Conservation (phyloP, 2,797 vertebrate genomes). For the Acanthornis magna region DNA sequence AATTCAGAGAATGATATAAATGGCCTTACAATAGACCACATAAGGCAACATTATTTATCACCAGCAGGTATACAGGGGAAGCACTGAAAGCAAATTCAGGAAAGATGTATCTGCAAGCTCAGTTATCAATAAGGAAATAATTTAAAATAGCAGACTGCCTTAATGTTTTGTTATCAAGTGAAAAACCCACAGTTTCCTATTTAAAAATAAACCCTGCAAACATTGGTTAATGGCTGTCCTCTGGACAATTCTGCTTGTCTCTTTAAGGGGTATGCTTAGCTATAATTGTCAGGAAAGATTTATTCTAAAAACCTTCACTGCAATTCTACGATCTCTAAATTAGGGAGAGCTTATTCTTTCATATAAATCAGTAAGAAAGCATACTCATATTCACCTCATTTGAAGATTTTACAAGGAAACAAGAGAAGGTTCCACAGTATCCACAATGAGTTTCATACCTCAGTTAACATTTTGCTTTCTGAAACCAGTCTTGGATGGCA, state of each 20-base stretch:
- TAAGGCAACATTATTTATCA: conserved; percentile 20
- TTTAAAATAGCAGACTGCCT: not conserved
- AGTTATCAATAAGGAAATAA: conserved; percentile 11
- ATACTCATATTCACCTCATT: not conserved
- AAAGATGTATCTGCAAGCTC: not conserved
- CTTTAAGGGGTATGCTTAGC: conserved; percentile 22
- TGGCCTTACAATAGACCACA: not conserved
- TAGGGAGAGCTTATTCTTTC: conserved; percentile 11
- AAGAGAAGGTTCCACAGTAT: not conserved
- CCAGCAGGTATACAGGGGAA: not conserved
- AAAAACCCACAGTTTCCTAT: conserved; percentile 10
- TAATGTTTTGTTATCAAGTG: conserved; percentile 34
- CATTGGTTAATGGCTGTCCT: conserved; percentile 50
- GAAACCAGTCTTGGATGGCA: conserved; percentile 9
- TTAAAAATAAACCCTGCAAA: conserved; percentile 51
- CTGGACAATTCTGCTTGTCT: conserved; percentile 48
- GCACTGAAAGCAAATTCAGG: not conserved
- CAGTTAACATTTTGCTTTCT: conserved; percentile 1
- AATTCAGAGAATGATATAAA: conserved; percentile 37
- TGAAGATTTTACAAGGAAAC: conserved; percentile 1
- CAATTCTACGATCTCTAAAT: not conserved
- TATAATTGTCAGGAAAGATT: conserved; percentile 40
- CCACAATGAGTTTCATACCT: not conserved
- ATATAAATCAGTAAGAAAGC: not conserved
- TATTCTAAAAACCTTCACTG: not conserved